Percentiles rank a stretch among this genome's conserved stretches.
These are phyloP conservation scores for Drosophila melanosoma DNA, from an alignment of 2,888 invertebrate species.

Conservation along the genomic window DNA sequence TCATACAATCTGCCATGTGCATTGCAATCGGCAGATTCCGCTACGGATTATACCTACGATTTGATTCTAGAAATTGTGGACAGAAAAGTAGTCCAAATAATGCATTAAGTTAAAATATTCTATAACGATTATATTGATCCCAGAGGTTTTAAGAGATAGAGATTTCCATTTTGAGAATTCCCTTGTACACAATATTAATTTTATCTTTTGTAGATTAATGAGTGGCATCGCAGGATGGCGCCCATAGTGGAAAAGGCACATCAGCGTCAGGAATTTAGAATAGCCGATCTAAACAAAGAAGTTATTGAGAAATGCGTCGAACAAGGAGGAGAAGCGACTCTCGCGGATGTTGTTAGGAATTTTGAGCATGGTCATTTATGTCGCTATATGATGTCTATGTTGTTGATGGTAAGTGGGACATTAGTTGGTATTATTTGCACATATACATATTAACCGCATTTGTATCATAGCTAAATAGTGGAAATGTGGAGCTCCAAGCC, in stretches of 20 bases:
- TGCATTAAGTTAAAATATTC: background rate
- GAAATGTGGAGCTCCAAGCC: constrained; percentile 70
- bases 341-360: constrained; percentile 74
- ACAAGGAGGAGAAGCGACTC: constrained; percentile 47
- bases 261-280: constrained; percentile 83
- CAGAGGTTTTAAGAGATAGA: background rate
- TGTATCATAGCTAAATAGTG: constrained; percentile 75
- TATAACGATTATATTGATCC: background rate
- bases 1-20: background rate
- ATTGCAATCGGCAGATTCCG: background rate
- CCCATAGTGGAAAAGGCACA: constrained; percentile 81
- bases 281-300: constrained; percentile 80
- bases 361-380: constrained; percentile 72
- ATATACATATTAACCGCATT: background rate
- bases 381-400: constrained; percentile 79
- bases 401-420: constrained; percentile 75
- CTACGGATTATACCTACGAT: background rate
- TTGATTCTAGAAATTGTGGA: background rate
- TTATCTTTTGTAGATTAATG: constrained; percentile 66
- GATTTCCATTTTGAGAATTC: background rate
- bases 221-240: constrained; percentile 82
- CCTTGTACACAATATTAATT: background rate
- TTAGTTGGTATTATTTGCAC: background rate
- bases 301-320: constrained; percentile 74
- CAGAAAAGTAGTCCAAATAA: background rate